phyloP scores from a whole-genome alignment of 2,888 invertebrate genomes.

The Pyrochroa serraticornis region DNA sequence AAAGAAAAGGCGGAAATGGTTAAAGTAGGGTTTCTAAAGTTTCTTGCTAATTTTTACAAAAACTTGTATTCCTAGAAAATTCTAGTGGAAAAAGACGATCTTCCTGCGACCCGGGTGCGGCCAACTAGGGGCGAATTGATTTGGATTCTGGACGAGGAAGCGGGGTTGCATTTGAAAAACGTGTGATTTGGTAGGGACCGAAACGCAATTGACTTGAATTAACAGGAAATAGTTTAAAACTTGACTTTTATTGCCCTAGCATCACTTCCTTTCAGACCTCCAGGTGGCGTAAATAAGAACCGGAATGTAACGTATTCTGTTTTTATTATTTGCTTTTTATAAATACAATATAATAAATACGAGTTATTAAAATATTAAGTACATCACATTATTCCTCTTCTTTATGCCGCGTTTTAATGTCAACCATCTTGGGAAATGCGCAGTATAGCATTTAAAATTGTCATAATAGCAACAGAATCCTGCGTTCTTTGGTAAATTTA shows the following conservation, averaged over 20 bases:
- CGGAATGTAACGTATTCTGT: background rate
- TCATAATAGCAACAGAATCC: conserved; percentile 25
- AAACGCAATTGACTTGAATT: background rate
- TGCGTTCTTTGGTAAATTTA: conserved; percentile 27
- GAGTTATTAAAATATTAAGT: conserved; percentile 57
- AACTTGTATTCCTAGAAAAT: conserved; percentile 80
- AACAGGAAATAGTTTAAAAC: no score
- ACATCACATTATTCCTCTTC: conserved; percentile 53
- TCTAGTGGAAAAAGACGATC: conserved; percentile 73
- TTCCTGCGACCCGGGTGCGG: conserved; percentile 79
- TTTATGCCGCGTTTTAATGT: conserved; percentile 20
- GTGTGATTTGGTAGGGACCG: background rate
- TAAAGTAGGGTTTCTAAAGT: conserved; percentile 64
- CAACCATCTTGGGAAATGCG: conserved; percentile 28
- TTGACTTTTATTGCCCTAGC: background rate
- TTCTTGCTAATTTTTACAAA: conserved; percentile 7
- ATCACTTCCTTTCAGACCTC: background rate
- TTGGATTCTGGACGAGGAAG: conserved; percentile 67
- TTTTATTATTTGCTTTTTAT: conserved; percentile 32
- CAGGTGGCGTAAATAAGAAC: background rate
- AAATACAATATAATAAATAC: conserved; percentile 54
- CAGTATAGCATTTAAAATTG: conserved; percentile 24
- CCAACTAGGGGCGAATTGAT: conserved; percentile 72
- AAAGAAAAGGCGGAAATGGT: conserved; percentile 87
- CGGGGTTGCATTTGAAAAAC: conserved; percentile 51